A percentile compares a stretch with the other conserved stretches of the same genome.
Evolutionary conservation across 2,113 vertebrate genomes (phyloP).

Genomic region (Hypocryptadius cinnamomeus): DNA sequence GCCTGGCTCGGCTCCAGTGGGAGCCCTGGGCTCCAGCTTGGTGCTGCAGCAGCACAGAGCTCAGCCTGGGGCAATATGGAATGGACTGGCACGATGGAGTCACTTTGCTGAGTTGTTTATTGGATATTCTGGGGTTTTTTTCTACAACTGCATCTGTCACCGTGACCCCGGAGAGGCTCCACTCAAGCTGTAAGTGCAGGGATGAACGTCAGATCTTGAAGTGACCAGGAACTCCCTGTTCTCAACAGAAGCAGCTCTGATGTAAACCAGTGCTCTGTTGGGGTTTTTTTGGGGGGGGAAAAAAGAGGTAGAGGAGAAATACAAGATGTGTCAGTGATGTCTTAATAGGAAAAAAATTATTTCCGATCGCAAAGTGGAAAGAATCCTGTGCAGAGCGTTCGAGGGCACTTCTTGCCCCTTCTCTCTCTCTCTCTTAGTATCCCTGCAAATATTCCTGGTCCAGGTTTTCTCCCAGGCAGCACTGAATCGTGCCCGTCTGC

Average conservation of each 20-base stretch:
- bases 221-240: neutral
- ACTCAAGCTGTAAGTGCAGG: neutral
- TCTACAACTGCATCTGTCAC: neutral
- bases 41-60: neutral
- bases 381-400: neutral
- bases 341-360: neutral
- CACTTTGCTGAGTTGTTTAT: neutral
- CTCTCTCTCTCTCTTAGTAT: neutral
- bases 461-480: neutral
- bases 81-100: neutral
- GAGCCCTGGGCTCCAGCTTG: neutral
- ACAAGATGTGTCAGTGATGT: neutral
- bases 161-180: fast-evolving
- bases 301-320: neutral
- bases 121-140: neutral
- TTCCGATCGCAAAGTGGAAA: neutral
- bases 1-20: neutral
- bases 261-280: neutral
- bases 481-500: neutral
- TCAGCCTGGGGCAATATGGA: neutral
- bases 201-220: neutral
- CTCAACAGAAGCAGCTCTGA: neutral
- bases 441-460: neutral
- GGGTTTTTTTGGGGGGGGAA: fast-evolving
- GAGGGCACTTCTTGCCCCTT: neutral